Evolutionary conservation across 37 sponge, comb jelly and placozoan species (phyloP).

Genomic region (Lycopodina hypogea): DNA sequence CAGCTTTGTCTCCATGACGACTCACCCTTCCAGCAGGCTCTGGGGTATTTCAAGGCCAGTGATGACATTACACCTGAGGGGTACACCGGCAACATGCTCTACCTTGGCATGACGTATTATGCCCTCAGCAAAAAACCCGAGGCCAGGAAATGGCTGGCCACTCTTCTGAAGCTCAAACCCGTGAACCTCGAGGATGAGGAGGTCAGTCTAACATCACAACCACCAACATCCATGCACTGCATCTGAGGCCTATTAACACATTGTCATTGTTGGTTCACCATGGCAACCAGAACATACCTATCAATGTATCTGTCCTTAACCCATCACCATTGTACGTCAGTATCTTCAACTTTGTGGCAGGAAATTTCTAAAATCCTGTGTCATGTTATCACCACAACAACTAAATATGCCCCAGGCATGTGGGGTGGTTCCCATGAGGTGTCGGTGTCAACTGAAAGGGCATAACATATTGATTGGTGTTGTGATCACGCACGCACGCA

Average conservation of each 20-base stretch:
- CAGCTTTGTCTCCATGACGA: too few relatives aligned
- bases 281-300: not conserved
- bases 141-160: constrained; percentile 69
- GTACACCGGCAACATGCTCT: constrained; percentile 65
- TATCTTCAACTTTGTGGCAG: too few relatives aligned
- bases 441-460: too few relatives aligned
- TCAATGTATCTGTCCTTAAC: too few relatives aligned
- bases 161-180: constrained; percentile 20
- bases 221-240: too few relatives aligned
- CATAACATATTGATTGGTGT: too few relatives aligned
- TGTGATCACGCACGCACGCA: too few relatives aligned
- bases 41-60: constrained; percentile 47
- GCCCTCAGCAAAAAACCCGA: constrained; percentile 51
- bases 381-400: too few relatives aligned
- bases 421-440: too few relatives aligned
- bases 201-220: constrained; percentile 28
- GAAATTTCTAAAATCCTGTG: too few relatives aligned
- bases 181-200: constrained; percentile 41
- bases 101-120: constrained; percentile 55
- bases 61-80: constrained; percentile 53
- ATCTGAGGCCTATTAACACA: not conserved
- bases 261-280: not conserved
- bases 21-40: constrained; percentile 24
- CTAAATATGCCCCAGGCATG: too few relatives aligned
- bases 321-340: too few relatives aligned